phyloP scores from a whole-genome alignment of 2,113 vertebrate species.

The Xiphias gladius region DNA sequence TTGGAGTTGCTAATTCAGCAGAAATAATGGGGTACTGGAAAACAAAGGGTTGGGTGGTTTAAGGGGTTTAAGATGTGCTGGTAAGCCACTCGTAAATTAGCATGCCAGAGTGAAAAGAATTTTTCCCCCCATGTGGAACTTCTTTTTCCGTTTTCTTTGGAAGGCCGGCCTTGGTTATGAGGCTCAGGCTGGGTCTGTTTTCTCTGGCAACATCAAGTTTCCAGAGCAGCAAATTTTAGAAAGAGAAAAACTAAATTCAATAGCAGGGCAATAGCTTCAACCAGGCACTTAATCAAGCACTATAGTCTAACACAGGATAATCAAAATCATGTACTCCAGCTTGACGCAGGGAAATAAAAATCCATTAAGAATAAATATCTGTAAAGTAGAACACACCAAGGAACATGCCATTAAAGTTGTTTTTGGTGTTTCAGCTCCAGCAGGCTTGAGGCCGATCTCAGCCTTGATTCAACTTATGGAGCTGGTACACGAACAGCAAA shows the following conservation, averaged over 20 bases:
- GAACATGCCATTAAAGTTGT: conserved; percentile 30
- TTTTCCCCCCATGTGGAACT: conserved; percentile 87
- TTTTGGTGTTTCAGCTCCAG: conserved; percentile 19
- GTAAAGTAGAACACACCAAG: conserved; percentile 33
- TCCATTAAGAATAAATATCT: conserved; percentile 46
- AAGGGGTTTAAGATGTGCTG: conserved; percentile 92
- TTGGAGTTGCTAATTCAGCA: conserved; percentile 95
- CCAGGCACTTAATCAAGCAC: conserved; percentile 29
- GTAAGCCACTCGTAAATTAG: conserved; percentile 95
- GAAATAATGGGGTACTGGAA: conserved; percentile 92
- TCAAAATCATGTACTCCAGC: not conserved
- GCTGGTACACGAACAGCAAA: conserved; percentile 34
- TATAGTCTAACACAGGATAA: conserved; percentile 3
- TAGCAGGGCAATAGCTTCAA: conserved; percentile 18
- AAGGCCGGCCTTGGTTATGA: conserved; percentile 63
- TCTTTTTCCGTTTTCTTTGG: conserved; percentile 65
- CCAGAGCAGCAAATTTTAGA: conserved; percentile 75
- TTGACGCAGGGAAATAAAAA: conserved; percentile 34
- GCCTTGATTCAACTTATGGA: conserved; percentile 19
- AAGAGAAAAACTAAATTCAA: conserved; percentile 54
- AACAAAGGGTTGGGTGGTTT: conserved; percentile 89
- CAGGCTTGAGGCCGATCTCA: conserved; percentile 20
- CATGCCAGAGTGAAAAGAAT: conserved; percentile 87
- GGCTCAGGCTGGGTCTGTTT: conserved; percentile 76
- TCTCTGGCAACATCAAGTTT: conserved; percentile 79